A percentile compares a stretch with the other conserved stretches of the same genome.
Conservation (phyloP, 2,888 invertebrate genomes). For the Eupithecia dodoneata region DNA sequence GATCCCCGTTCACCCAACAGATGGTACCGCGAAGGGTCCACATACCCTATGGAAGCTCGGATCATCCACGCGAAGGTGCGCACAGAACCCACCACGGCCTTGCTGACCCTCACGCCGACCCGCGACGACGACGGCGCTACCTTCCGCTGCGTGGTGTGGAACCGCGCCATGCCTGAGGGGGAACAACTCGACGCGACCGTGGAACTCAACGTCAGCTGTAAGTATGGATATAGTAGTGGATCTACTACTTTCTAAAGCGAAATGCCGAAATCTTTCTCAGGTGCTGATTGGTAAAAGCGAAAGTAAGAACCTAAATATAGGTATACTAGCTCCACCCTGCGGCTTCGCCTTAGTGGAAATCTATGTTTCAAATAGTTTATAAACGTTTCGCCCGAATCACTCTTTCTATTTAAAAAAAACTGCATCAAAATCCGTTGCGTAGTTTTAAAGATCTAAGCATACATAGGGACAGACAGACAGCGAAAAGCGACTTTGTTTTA, state of each 20-base stretch:
- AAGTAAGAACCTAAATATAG: background rate
- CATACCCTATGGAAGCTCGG: conserved; percentile 88
- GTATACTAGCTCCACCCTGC: background rate
- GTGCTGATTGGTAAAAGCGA: background rate
- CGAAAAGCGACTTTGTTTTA: too few species aligned
- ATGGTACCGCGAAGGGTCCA: conserved; percentile 92
- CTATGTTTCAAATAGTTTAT: too few species aligned
- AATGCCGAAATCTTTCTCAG: background rate
- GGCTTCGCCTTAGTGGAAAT: too few species aligned
- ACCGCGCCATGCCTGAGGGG: conserved; percentile 93
- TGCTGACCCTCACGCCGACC: conserved; percentile 89
- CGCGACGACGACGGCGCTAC: conserved; percentile 93
- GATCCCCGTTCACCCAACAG: conserved; percentile 68
- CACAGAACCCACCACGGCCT: conserved; percentile 89
- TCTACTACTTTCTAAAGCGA: conserved; percentile 27
- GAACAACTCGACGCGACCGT: conserved; percentile 91
- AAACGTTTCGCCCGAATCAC: too few species aligned
- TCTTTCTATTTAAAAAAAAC: too few species aligned
- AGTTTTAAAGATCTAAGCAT: too few species aligned
- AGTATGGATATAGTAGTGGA: conserved; percentile 72
- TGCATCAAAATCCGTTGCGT: too few species aligned
- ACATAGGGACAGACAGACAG: too few species aligned
- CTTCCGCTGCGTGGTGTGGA: conserved; percentile 94
- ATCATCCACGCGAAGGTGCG: conserved; percentile 88
- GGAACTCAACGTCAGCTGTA: conserved; percentile 94